Evolutionary conservation across 2,113 vertebrate genomes (phyloP).

Genomic region (Aegypius monachus): DNA sequence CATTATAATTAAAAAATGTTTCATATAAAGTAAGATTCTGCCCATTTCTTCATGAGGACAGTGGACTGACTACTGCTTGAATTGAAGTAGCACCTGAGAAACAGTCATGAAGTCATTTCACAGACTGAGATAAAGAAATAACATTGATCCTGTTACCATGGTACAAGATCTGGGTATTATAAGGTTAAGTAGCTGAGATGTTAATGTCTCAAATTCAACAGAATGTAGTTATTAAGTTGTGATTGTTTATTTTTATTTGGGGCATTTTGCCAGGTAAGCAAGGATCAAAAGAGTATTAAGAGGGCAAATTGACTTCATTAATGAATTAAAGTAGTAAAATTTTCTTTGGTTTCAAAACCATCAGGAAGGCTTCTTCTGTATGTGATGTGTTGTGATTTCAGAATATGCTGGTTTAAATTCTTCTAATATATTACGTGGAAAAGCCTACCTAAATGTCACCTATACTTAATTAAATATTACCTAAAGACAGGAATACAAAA

Average conservation of each 20-base stretch:
- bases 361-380: background rate
- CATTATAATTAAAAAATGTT: background rate
- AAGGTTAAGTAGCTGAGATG: background rate
- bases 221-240: background rate
- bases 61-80: background rate
- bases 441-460: background rate
- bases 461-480: background rate
- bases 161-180: background rate
- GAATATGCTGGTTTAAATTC: background rate
- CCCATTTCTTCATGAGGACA: background rate
- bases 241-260: background rate
- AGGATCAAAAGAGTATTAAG: background rate
- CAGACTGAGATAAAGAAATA: background rate
- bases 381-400: background rate
- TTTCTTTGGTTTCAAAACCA: background rate
- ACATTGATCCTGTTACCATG: rapidly evolving
- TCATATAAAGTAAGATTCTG: background rate
- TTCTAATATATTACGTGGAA: background rate
- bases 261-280: background rate
- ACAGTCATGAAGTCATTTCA: background rate
- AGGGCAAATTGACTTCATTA: background rate
- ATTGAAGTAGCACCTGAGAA: background rate
- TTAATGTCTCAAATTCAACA: background rate
- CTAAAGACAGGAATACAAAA: background rate
- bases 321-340: background rate